These are phyloP conservation scores for Manis pentadactyla DNA, from an alignment of 2,797 vertebrate genomes.

Conservation along the genomic window DNA sequence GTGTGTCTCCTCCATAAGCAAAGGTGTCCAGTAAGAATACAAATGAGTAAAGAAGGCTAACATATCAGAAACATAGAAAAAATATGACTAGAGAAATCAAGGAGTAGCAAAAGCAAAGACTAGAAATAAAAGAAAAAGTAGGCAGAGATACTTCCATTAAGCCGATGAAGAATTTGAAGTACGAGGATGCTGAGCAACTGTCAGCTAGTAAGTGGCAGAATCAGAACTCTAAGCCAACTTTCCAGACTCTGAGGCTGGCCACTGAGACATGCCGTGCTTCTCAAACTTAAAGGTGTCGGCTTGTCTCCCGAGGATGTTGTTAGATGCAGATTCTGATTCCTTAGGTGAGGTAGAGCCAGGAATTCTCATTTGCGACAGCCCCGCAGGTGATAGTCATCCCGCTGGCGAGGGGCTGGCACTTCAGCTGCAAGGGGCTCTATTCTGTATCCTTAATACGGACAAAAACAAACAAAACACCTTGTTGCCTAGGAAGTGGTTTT, in stretches of 20 bases:
- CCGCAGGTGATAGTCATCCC: accelerated
- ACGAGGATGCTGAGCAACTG: background rate
- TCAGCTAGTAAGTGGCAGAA: background rate
- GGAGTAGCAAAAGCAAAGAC: background rate
- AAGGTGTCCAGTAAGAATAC: background rate
- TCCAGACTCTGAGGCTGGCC: background rate
- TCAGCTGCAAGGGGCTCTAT: background rate
- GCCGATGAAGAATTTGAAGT: background rate
- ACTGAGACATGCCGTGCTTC: background rate
- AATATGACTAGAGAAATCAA: background rate
- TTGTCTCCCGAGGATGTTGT: background rate
- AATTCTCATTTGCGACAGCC: background rate
- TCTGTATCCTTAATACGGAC: background rate
- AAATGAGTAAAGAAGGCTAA: background rate
- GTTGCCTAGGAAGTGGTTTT: background rate
- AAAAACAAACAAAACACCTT: background rate
- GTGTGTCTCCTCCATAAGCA: background rate
- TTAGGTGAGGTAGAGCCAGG: accelerated
- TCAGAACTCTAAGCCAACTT: background rate
- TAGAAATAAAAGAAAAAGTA: background rate
- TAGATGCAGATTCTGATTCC: background rate
- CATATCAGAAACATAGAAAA: background rate
- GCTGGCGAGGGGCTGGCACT: no score
- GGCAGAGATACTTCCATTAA: background rate
- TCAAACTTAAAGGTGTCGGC: background rate